These are phyloP conservation scores for Parus major DNA, from an alignment of 2,113 vertebrate genomes.

Conservation along the genomic window DNA sequence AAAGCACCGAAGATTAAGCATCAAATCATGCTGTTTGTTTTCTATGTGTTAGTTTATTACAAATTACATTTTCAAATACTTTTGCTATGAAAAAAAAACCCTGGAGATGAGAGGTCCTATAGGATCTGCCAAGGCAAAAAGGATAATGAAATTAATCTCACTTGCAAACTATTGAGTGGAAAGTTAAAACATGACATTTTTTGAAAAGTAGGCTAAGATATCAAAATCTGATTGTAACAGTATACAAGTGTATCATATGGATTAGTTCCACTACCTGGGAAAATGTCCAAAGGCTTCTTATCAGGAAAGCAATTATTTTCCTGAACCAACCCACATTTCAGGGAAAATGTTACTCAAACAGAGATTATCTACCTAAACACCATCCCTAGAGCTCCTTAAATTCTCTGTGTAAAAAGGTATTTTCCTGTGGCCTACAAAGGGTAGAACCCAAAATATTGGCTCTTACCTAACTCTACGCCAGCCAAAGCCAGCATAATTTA, in stretches of 20 bases:
- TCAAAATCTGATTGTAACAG: background rate
- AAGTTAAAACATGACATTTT: background rate
- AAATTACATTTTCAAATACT: background rate
- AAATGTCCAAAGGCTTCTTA: slow-evolving; percentile 2
- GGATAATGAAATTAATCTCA: slow-evolving; percentile 13
- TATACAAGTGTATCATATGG: background rate
- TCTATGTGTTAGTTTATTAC: background rate
- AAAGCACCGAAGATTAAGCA: background rate
- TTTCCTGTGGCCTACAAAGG: background rate
- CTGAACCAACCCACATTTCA: background rate
- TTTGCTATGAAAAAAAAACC: background rate
- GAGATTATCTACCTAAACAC: background rate
- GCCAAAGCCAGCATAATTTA: background rate
- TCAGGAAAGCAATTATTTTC: background rate
- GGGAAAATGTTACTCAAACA: background rate
- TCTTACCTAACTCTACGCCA: background rate
- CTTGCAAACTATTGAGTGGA: background rate
- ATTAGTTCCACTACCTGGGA: slow-evolving; percentile 11
- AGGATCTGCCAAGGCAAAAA: background rate
- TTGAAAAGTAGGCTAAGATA: background rate
- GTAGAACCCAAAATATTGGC: background rate
- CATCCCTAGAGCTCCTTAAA: background rate
- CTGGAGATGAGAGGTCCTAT: background rate
- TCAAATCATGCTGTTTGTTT: background rate
- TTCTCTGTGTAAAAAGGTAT: background rate